These are phyloP conservation scores for Arge pagana DNA, from an alignment of 2,888 invertebrate species.

Conservation along the genomic window DNA sequence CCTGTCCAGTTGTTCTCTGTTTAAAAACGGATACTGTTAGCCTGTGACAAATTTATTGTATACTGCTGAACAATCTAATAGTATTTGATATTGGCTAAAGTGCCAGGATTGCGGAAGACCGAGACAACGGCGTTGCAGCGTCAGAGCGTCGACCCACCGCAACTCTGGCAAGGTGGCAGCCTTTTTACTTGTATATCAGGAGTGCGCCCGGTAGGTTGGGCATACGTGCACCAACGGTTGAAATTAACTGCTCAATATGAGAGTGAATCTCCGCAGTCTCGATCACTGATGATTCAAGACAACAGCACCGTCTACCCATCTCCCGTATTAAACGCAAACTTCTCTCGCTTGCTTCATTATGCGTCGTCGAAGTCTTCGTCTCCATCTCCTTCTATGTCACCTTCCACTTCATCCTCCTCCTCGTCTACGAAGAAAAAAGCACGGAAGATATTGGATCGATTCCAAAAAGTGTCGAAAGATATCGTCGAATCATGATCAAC, in stretches of 20 bases:
- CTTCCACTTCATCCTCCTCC: conserved; percentile 52
- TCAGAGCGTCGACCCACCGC: conserved; percentile 48
- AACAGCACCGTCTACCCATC: conserved; percentile 47
- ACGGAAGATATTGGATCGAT: conserved; percentile 6
- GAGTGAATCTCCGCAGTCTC: conserved; percentile 53
- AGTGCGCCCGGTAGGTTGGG: conserved; percentile 43
- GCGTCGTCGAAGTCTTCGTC: conserved; percentile 54
- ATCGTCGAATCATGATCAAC: neutral
- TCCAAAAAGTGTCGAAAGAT: conserved; percentile 10
- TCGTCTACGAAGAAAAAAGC: conserved; percentile 42
- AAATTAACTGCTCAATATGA: conserved; percentile 57
- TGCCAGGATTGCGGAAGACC: conserved; percentile 55
- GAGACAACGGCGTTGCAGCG: conserved; percentile 44
- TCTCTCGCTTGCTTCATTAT: conserved; percentile 53
- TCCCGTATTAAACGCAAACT: conserved; percentile 53
- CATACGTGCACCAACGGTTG: conserved; percentile 49
- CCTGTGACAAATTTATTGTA: conserved; percentile 44
- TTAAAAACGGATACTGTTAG: too few species aligned
- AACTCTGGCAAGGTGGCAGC: conserved; percentile 54
- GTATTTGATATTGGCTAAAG: conserved; percentile 54
- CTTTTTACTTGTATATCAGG: conserved; percentile 44
- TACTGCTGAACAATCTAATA: conserved; percentile 51
- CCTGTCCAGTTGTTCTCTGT: too few species aligned
- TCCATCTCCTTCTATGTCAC: conserved; percentile 46
- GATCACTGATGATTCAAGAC: conserved; percentile 48